A percentile compares a stretch with the other conserved stretches of the same genome.
Evolutionary conservation across 2,797 vertebrate genomes (phyloP).

Genomic region (Cossypha polioptera): DNA sequence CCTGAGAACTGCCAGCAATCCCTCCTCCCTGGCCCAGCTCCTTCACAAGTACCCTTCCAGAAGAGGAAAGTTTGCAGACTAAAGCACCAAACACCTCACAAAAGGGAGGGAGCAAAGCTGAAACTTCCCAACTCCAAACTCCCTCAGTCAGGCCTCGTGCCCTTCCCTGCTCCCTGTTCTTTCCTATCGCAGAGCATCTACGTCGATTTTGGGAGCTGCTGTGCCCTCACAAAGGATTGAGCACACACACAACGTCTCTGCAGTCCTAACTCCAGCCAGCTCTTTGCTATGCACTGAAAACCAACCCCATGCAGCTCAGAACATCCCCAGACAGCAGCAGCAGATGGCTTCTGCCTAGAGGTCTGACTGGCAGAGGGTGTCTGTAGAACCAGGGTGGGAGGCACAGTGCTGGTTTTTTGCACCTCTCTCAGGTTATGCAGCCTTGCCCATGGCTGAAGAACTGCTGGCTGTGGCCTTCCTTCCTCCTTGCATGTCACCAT

Average conservation of each 20-base stretch:
- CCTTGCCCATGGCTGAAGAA: accelerated
- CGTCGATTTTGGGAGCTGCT: background rate
- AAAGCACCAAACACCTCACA: background rate
- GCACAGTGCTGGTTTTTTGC: background rate
- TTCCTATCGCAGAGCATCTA: accelerated
- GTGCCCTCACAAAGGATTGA: background rate
- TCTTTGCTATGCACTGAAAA: slow-evolving; percentile 19
- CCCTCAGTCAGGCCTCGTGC: background rate
- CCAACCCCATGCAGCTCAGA: background rate
- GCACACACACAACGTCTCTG: background rate
- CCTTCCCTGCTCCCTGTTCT: background rate
- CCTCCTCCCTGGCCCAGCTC: background rate
- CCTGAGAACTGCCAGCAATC: background rate
- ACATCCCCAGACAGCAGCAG: background rate
- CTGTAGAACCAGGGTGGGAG: background rate
- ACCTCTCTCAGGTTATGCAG: background rate
- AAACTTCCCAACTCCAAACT: background rate
- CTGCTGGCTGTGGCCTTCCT: background rate
- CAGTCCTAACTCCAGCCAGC: slow-evolving; percentile 8
- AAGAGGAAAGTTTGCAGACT: background rate
- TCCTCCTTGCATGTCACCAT: slow-evolving; percentile 48
- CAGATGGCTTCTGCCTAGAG: slow-evolving; percentile 43
- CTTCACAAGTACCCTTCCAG: background rate
- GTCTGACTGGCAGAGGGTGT: slow-evolving; percentile 8
- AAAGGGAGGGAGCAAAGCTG: background rate